A percentile compares a stretch with the other conserved stretches of the same genome.
Conservation (phyloP, 2,888 invertebrate genomes). For the Aleiodes leptofemur region DNA sequence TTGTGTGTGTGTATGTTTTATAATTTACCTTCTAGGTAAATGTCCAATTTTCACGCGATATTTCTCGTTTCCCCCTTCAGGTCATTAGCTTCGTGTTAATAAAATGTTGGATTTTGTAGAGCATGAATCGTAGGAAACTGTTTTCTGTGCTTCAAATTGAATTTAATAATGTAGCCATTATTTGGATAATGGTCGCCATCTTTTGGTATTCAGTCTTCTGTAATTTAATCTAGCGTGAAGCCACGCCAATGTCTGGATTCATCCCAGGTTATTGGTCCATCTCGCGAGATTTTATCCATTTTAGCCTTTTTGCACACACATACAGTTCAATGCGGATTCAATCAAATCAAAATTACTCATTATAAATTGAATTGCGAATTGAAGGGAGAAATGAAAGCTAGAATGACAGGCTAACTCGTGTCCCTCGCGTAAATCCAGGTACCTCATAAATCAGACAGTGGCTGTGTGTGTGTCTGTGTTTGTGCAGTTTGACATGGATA, state of each 20-base stretch:
- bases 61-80: not conserved
- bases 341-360: constrained; percentile 15
- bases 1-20: not conserved
- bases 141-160: not conserved
- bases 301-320: too few species aligned
- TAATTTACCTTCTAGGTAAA: not conserved
- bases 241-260: constrained; percentile 21
- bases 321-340: too few species aligned
- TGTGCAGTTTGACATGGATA: constrained; percentile 30
- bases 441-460: constrained; percentile 30
- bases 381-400: not conserved
- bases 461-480: too few species aligned
- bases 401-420: constrained; percentile 7
- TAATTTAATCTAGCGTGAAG: constrained; percentile 37
- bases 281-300: not conserved
- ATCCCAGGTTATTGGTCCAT: not conserved
- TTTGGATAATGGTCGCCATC: constrained; percentile 19
- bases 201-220: constrained; percentile 21
- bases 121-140: not conserved
- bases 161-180: not conserved
- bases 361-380: constrained; percentile 32
- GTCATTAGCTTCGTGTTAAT: constrained; percentile 25
- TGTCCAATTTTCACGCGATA: constrained; percentile 29
- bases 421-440: constrained; percentile 12
- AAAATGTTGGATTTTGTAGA: constrained; percentile 9